These are phyloP conservation scores for Pardosa pseudoannulata DNA, from an alignment of 2,888 invertebrate genomes.

Conservation along the genomic window DNA sequence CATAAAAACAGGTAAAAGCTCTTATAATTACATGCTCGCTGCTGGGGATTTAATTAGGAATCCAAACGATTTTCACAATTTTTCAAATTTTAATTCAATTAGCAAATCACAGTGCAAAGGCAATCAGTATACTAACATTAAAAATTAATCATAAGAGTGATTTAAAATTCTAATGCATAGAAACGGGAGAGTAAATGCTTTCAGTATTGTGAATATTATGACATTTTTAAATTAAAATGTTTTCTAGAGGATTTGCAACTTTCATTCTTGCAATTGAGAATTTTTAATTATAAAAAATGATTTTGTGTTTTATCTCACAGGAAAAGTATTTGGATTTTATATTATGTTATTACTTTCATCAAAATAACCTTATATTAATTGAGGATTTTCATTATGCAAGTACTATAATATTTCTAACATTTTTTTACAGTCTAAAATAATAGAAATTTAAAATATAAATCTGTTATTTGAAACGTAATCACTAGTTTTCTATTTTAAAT, in stretches of 20 bases:
- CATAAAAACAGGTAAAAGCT: background rate
- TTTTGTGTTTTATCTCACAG: background rate
- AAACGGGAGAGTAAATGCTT: background rate
- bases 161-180: background rate
- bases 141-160: background rate
- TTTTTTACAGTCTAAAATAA: no score
- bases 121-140: background rate
- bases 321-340: no score
- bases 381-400: no score
- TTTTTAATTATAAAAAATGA: background rate
- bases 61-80: background rate
- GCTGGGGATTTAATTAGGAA: background rate
- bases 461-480: no score
- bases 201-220: background rate
- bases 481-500: no score
- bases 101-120: background rate
- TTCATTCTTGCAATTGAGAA: background rate
- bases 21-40: background rate
- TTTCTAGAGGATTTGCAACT: background rate
- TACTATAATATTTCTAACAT: no score
- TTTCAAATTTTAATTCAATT: constrained; percentile 8
- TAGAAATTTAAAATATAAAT: no score
- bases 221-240: background rate
- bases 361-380: no score
- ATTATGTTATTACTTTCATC: no score